Evolutionary conservation across 2,113 vertebrate species (phyloP), one percentile per base, ranked within the genome.

Genomic region (Passer domesticus): DNA sequence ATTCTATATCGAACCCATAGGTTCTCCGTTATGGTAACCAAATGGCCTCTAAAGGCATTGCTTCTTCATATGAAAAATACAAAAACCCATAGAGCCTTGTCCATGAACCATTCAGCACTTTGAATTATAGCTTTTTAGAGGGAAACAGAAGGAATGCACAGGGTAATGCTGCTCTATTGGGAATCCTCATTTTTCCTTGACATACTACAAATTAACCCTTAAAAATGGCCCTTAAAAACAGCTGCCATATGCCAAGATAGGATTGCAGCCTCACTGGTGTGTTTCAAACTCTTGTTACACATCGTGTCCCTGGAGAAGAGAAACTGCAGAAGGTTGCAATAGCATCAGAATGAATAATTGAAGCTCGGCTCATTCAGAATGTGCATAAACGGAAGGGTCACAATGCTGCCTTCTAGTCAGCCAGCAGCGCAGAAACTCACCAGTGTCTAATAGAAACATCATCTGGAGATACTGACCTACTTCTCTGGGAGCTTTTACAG

Each of bases 341-440:
- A 81, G 89, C 87, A 83, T 66, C 78, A 41, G 91, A 70, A 96
- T 96, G 90, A 97, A 96, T 96, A 97, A 96, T 82, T 96, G 93
- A 96, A 95, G 89, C 87, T 37, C 5, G 6, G 67, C 55, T 87
- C 82, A 72, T 94, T 97, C 95, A 84, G 85, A 33, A 37, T 84
- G 94, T 89, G 95, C 94, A 95, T 66, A 88, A 95, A 89, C 33
- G 11, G 66, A 94, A 87, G 93, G 96, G 89, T 95, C 94, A 96
- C 76, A 76, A 14, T 6, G 83, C 70, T 46, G 69, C 89, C 83
- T 89, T 70, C 87, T 41, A 83, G 79, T n/a, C 84, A 78, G 88
- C 50, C 10, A 11, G 81, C 86, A 78, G 87, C 0, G 15, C 75
- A 88, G 78, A 82, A 92, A 86, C 83, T 88, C 87, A 49, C 39